phyloP scores from a whole-genome alignment of 2,113 vertebrate species.

The Anolis sagrei region DNA sequence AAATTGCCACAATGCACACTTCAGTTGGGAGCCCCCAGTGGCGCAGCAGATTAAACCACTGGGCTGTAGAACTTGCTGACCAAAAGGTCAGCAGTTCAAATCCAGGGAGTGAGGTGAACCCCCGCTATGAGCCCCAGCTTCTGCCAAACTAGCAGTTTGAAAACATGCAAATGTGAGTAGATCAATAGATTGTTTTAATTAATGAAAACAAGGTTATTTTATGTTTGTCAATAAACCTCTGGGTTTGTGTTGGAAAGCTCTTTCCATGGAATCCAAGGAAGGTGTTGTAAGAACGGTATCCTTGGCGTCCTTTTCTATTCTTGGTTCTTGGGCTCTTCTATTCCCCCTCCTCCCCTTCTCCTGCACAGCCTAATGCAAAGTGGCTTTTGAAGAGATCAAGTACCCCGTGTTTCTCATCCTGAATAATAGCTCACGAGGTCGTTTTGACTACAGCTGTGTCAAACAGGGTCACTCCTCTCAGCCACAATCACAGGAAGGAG shows the following conservation, averaged over 20 bases:
- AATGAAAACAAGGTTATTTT: constrained; percentile 50
- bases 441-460: constrained; percentile 41
- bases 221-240: constrained; percentile 45
- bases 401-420: constrained; percentile 26
- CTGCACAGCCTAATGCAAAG: constrained; percentile 48
- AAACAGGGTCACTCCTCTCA: constrained; percentile 46
- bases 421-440: constrained; percentile 44
- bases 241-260: neutral
- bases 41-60: no score
- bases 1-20: constrained; percentile 23
- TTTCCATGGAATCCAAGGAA: neutral
- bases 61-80: no score
- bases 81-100: no score
- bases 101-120: no score
- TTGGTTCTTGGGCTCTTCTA: constrained; percentile 33
- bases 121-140: no score
- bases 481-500: constrained; percentile 25
- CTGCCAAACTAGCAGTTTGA: no score
- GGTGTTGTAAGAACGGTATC: neutral
- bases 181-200: constrained; percentile 62
- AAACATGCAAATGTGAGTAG: no score
- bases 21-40: no score
- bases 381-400: constrained; percentile 58
- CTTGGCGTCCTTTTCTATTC: neutral
- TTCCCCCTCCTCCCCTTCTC: neutral